Conservation (phyloP, 1,140 invertebrate genomes). For the Drosophila guanche region DNA sequence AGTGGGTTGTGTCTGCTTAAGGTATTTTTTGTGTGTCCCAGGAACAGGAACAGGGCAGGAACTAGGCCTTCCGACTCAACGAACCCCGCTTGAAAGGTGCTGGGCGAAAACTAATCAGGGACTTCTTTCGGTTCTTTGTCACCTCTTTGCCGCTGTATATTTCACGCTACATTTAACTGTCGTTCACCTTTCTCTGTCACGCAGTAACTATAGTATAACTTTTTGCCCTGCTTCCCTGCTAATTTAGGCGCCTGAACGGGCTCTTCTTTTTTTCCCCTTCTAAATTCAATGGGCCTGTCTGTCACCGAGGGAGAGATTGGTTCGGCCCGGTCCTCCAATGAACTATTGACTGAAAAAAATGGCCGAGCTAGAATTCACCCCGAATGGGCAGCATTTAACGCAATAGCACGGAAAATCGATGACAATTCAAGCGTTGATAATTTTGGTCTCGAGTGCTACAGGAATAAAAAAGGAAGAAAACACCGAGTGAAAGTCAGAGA, state of each 20-base stretch:
- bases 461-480: neutral
- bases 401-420: conserved; percentile 82
- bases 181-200: conserved; percentile 61
- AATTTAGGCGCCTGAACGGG: conserved; percentile 63
- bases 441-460: conserved; percentile 57
- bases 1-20: conserved; percentile 5
- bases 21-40: conserved; percentile 13
- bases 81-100: conserved; percentile 19
- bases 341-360: conserved; percentile 67
- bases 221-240: conserved; percentile 36
- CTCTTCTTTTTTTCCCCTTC: conserved; percentile 19
- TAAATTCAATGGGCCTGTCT: conserved; percentile 71
- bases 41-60: conserved; percentile 9
- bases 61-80: conserved; percentile 67
- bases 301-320: conserved; percentile 22
- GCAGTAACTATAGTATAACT: conserved; percentile 29
- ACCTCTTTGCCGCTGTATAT: conserved; percentile 58
- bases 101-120: conserved; percentile 61
- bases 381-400: conserved; percentile 70
- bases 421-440: conserved; percentile 81
- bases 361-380: conserved; percentile 17
- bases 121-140: conserved; percentile 59
- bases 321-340: conserved; percentile 55
- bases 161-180: conserved; percentile 70
- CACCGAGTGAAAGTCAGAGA: conserved; percentile 6